Conservation (phyloP, 1,140 invertebrate species). For the Zeugodacus cucurbitae region DNA sequence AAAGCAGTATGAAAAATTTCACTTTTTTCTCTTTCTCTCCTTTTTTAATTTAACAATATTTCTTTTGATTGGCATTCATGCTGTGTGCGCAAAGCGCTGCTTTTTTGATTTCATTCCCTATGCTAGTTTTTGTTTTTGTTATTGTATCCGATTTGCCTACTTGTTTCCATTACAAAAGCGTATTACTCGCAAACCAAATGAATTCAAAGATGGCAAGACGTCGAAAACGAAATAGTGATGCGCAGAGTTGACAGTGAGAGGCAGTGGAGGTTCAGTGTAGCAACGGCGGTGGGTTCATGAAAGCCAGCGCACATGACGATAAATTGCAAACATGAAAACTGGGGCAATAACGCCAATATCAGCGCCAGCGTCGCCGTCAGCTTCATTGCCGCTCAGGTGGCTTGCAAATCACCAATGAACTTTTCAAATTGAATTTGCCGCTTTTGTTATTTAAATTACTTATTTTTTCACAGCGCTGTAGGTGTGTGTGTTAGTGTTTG, state of each 20-base stretch:
- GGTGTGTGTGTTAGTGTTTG: neutral
- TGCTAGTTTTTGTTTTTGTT: neutral
- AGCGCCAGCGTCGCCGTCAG: neutral
- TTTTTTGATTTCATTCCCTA: neutral
- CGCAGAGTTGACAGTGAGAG: neutral
- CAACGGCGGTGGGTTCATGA: no score
- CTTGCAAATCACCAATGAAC: neutral
- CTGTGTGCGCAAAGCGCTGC: no score
- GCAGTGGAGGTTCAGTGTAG: neutral
- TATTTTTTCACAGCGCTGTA: neutral
- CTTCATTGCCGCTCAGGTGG: neutral
- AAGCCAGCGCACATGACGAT: neutral
- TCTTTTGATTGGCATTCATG: no score
- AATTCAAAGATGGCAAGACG: neutral
- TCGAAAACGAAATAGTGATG: neutral
- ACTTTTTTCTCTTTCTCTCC: neutral
- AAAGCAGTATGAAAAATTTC: neutral
- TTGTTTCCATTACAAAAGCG: neutral
- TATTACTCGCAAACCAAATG: neutral
- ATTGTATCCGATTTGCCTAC: neutral
- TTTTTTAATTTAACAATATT: neutral
- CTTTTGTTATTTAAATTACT: conserved; percentile 33
- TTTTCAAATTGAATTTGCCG: conserved; percentile 37
- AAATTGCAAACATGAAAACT: neutral
- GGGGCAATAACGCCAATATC: neutral